phyloP scores from a whole-genome alignment of 2,888 invertebrate species.

The Xylota segnis region DNA sequence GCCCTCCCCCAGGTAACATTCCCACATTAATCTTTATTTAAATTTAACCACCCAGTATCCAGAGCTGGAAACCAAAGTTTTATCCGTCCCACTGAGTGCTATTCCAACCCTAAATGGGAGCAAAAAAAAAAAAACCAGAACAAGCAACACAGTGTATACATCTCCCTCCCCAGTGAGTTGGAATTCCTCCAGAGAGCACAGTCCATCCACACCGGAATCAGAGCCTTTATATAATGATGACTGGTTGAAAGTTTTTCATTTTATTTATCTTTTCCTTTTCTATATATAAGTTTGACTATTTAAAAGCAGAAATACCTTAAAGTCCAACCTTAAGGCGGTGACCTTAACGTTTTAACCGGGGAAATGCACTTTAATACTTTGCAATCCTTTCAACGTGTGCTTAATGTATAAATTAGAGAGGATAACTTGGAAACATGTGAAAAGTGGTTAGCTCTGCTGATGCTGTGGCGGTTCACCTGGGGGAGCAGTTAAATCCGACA shows the following conservation, averaged over 20 bases:
- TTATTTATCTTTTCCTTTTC: constrained; percentile 18
- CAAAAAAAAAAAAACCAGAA: constrained; percentile 26
- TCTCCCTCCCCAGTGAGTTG: constrained; percentile 34
- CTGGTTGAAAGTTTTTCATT: constrained; percentile 37
- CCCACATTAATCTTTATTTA: constrained; percentile 76
- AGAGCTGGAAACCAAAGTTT: constrained; percentile 61
- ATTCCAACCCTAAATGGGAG: constrained; percentile 70
- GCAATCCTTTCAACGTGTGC: constrained; percentile 28
- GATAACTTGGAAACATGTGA: constrained; percentile 11
- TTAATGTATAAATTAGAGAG: constrained; percentile 42
- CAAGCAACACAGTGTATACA: constrained; percentile 12
- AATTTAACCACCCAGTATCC: constrained; percentile 70
- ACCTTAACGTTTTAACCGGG: neutral
- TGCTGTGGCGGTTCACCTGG: constrained; percentile 6
- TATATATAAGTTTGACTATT: neutral
- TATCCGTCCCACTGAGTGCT: constrained; percentile 76
- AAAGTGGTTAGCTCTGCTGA: constrained; percentile 2
- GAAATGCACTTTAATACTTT: neutral
- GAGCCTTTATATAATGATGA: constrained; percentile 45
- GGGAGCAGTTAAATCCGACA: constrained; percentile 54
- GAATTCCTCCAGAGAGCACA: constrained; percentile 19
- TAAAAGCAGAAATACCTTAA: neutral
- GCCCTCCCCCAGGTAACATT: constrained; percentile 52
- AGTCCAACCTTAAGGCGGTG: constrained; percentile 6
- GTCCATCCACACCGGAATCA: constrained; percentile 20